Percentiles rank a stretch among this genome's conserved stretches.
Conservation (phyloP, 1,140 invertebrate species). For the Tetramorium alpestre region DNA sequence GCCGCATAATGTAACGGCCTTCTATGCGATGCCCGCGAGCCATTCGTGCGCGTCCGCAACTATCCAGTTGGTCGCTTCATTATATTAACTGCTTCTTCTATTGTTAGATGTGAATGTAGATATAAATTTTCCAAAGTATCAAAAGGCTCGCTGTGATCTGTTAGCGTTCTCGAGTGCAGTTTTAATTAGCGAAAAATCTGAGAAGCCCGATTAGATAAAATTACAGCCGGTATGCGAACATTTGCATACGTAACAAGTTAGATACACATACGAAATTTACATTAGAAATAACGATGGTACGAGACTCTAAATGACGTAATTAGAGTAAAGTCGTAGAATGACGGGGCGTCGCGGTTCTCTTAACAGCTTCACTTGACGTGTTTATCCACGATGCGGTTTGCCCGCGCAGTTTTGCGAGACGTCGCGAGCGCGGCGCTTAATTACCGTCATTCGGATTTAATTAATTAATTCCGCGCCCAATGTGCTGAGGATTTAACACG, state of each 20-base stretch:
- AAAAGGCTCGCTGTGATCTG: no score
- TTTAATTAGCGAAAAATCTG: neutral
- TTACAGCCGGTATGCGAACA: neutral
- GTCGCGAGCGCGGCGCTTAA: constrained; percentile 9
- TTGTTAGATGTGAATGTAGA: neutral
- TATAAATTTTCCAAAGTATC: neutral
- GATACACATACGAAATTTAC: neutral
- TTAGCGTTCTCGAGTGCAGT: neutral
- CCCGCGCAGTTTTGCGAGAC: neutral
- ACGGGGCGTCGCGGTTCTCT: neutral
- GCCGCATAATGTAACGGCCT: constrained; percentile 19
- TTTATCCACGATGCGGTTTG: neutral
- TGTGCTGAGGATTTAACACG: constrained; percentile 6
- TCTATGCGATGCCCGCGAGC: neutral
- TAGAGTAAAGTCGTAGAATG: neutral
- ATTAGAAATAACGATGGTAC: neutral
- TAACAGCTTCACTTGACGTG: neutral
- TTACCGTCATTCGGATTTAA: constrained; percentile 47
- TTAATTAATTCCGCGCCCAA: constrained; percentile 50
- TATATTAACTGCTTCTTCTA: constrained; percentile 15
- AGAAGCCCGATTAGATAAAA: neutral
- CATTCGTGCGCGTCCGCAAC: constrained; percentile 27
- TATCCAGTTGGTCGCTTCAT: constrained; percentile 19
- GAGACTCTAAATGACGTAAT: neutral
- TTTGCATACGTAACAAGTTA: no score